phyloP scores from a whole-genome alignment of 2,113 vertebrate species.

The Chaetops frenatus region DNA sequence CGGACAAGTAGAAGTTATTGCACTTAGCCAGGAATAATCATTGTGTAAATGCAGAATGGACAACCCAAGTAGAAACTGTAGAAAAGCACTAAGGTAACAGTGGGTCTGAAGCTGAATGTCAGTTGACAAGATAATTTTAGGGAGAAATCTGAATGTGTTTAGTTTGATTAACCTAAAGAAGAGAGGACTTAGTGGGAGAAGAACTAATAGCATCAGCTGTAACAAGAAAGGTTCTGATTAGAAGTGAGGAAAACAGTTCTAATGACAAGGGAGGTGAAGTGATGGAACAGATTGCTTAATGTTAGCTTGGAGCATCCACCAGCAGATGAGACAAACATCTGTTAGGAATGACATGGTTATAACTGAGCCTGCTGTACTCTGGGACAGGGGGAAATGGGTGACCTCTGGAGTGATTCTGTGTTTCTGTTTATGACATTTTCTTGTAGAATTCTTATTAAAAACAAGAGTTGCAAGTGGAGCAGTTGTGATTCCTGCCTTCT shows the following conservation, averaged over 20 bases:
- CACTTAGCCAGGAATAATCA: background rate
- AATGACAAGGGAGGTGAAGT: background rate
- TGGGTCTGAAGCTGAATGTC: background rate
- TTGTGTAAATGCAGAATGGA: background rate
- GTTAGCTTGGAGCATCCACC: background rate
- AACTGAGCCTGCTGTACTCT: background rate
- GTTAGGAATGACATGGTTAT: constrained; percentile 12
- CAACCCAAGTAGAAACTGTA: background rate
- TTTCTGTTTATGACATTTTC: constrained; percentile 25
- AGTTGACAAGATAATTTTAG: background rate
- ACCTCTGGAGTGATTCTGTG: background rate
- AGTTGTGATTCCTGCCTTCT: background rate
- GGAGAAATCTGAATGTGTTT: background rate
- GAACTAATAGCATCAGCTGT: background rate
- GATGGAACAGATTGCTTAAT: background rate
- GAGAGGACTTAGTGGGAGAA: background rate
- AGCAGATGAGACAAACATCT: constrained; percentile 26
- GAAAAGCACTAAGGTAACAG: background rate
- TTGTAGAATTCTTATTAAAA: background rate
- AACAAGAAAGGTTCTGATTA: background rate
- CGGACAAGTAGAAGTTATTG: background rate
- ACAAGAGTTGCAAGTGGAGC: background rate
- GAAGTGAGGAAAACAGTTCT: background rate
- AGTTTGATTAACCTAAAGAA: background rate
- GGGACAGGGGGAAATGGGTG: background rate